Base-by-base conservation (phyloP, 1,140 invertebrate species). In the Drosophila ohnishii region DNA sequence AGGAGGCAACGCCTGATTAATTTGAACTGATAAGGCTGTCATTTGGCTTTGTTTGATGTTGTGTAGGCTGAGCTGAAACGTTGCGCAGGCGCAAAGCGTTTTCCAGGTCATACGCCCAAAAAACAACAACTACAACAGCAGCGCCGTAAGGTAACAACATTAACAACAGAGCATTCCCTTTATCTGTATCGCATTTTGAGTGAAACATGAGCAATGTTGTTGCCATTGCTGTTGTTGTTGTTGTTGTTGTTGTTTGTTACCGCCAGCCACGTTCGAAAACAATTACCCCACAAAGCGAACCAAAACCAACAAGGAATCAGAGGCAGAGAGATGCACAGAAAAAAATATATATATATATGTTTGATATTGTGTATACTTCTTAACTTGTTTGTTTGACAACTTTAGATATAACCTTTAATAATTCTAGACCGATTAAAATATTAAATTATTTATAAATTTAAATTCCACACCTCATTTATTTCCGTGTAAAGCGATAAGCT, bases 111-210 rank as follows among this genome's bases (percentile, higher is more conserved):
- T 62, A 86, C 73, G 81, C 74, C 73, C 80, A 32, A 59, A n/a
- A 48, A n/a, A 22, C 16, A 51, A 51, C 28, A 51, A 53, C 30
- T 22, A 53, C 30, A 53, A 53, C 50, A 5, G 30, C 50, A 35
- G 50, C 32, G 50, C 32, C 50, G 32, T 14, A 35, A 53, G n/a
- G 56, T 78, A 55, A 44, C 78, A 70, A 61, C 58, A 60, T 35
- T 16, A 25, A 30, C 57, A 71, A 50, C 44, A 55, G 64, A 56
- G 65, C 57, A 81, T 86, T 81, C 74, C 62, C 56, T 76, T 86
- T 86, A 86, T 86, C 83, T 86, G 87, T 86, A 86, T 86, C 78
- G 83, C 78, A 73, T 87, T 85, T 86, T 87, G 77, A 74, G 75
- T 78, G 75, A 78, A 78, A 78, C 75, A 86, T 82, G 62, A 63